These are phyloP conservation scores for Chalcosyrphus nemorum DNA, from an alignment of 2,888 invertebrate species.

Conservation along the genomic window DNA sequence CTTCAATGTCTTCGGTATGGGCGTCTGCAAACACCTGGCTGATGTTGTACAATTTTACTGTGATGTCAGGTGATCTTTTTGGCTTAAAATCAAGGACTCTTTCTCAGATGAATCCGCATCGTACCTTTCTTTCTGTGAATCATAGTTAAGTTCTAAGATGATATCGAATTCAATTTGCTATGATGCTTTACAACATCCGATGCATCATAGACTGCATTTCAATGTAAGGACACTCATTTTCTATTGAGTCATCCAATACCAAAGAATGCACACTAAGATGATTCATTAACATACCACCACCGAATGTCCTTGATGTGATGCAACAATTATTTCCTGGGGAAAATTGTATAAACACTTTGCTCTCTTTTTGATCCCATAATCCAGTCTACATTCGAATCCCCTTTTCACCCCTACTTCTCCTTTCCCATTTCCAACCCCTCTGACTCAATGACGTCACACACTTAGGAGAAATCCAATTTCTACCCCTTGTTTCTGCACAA, in stretches of 20 bases:
- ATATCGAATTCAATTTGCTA: not conserved
- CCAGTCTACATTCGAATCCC: slow-evolving; percentile 23
- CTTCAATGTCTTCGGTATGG: too few relatives aligned
- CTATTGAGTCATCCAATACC: not conserved
- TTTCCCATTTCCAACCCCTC: slow-evolving; percentile 11
- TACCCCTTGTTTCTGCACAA: slow-evolving; percentile 42
- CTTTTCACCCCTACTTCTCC: not conserved
- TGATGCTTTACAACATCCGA: not conserved
- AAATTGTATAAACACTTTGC: not conserved
- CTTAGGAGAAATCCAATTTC: slow-evolving; percentile 17
- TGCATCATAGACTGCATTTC: not conserved
- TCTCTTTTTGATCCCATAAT: not conserved
- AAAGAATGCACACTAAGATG: not conserved
- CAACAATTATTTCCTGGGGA: slow-evolving; percentile 49
- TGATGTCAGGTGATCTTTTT: too few relatives aligned
- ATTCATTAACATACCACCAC: too few relatives aligned
- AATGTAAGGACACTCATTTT: not conserved
- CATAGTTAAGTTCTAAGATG: not conserved
- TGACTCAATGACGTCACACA: slow-evolving; percentile 33
- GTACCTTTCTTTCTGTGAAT: not conserved
- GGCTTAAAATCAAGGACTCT: too few relatives aligned
- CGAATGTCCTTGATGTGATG: slow-evolving; percentile 11
- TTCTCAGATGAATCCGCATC: too few relatives aligned
- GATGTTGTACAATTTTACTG: too few relatives aligned
- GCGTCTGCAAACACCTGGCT: too few relatives aligned